A percentile compares a stretch with the other conserved stretches of the same genome.
Conservation (phyloP, 2,888 invertebrate species). For the Lasiommata megera region DNA sequence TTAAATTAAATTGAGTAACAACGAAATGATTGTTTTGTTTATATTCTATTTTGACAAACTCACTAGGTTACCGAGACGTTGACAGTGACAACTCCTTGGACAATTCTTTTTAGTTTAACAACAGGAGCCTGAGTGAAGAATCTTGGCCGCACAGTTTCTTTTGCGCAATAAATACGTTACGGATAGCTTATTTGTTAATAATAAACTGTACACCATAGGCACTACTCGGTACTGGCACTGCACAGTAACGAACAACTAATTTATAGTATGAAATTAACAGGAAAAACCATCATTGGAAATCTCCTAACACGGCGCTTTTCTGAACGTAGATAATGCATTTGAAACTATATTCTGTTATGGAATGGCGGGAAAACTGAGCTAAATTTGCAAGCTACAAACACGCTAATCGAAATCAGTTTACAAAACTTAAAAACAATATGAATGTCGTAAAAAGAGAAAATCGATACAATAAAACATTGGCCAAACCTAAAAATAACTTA, state of each 20-base stretch:
- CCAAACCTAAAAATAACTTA: slow-evolving; percentile 51
- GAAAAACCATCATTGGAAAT: no score
- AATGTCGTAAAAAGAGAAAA: slow-evolving; percentile 65
- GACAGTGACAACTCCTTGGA: background rate
- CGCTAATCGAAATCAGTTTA: background rate
- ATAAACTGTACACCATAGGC: no score
- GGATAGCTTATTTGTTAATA: no score
- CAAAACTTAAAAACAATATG: slow-evolving; percentile 43
- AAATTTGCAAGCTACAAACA: background rate
- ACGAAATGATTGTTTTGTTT: background rate
- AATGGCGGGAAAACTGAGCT: background rate
- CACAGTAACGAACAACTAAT: no score
- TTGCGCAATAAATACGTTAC: no score
- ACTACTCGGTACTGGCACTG: no score
- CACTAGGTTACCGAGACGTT: background rate
- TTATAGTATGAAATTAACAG: no score
- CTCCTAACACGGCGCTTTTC: background rate
- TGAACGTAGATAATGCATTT: background rate
- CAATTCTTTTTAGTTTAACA: background rate
- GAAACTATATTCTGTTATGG: no score
- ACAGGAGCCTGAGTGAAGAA: background rate
- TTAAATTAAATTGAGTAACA: background rate
- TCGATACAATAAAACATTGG: slow-evolving; percentile 36
- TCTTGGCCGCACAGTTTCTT: no score
- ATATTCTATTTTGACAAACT: background rate